Base-by-base conservation (phyloP, 2,113 vertebrate species). In the Grammomys surdaster region DNA sequence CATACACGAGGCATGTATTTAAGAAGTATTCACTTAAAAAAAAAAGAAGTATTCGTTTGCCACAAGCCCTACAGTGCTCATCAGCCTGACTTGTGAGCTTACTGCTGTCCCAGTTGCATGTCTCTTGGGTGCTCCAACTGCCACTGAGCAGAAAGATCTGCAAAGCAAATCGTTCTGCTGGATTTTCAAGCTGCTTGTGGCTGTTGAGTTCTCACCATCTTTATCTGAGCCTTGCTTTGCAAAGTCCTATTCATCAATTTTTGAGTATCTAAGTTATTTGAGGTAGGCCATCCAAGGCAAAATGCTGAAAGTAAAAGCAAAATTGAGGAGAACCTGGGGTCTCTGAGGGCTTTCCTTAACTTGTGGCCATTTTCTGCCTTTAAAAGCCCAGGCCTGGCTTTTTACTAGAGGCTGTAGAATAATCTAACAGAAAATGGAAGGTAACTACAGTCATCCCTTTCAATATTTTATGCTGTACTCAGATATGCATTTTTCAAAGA, bases 401-500 rank as follows among this genome's bases (percentile, higher is more conserved):
- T 93, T 93, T 78, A 51, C 28, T 93, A 43, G 46, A 72, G 31
- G 63, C 90, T 78, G 67, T 93, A 87, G 94, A 91, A 94, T 94
- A 89, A 95, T 92, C 90, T 96, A 92, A 87, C 85, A 81, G 96
- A 88, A 93, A 75, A 54, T 84, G 51, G 94, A 93, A 96, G 88
- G 54, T 54, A 77, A 7, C 26, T 93, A 4, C 87, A 95, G 93
- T 3, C 60, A 48, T 80, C 8, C 67, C 85, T 75, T 94, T 96
- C 97, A 98, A 97, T 97, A 96, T 97, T 97, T 98, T 94, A 97
- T 97, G 89, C 46, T 40, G 56, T 51, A 20, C 90, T 90, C 0
- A 1, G 88, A 92, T 69, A 78, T 92, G 69, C 90, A 91, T 96
- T 98, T 97, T 97, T 98, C 96, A 97, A 95, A 96, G 93, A 95